Base-by-base conservation (phyloP, 2,113 vertebrate genomes). In the Suricata suricatta region DNA sequence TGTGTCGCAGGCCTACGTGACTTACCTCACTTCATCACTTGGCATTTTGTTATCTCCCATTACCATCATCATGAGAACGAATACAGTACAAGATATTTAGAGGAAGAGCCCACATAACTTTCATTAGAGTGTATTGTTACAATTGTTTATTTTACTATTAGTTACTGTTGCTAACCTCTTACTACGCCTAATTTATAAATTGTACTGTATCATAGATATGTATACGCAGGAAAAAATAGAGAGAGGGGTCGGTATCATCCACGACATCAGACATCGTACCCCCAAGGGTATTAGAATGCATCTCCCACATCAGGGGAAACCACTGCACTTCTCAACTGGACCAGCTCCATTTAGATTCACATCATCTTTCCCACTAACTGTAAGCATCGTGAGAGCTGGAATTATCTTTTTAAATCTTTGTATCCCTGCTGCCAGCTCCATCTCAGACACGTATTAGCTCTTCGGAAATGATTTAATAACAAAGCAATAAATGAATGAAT, bases 381-480 rank as follows among this genome's bases (percentile, higher is more conserved):
- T 69, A 60, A 69, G 31, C 31, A 80, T 38, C 50, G 41, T 2
- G 1, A 54, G 23, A 96, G 29, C 44, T 66, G 7, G 33, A 94
- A 80, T 84, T 79, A 21, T 25, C 81, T 50, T 88, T 57, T 60
- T 60, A 76, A 93, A 52, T 85, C 44, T 83, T 83, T 66, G 9
- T 52, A n/a, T 52, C 17, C 14, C 60, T 80, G 29, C 8, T 38
- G 29, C 4, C 63, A 91, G 19, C 21, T 90, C 47, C 83, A 52
- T 80, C 87, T 68, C 23, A 95, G 85, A 72, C 2, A 88, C 41
- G 60, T 29, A 52, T 3, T 29, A 66, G 6, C 35, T 68, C 64
- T 90, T 95, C 90, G 88, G n/a, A 93, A 96, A 64, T 60, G 33
- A 29, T 60, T 95, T 77, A 64, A 88, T n/a, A 92, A 74, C 31